A percentile compares a stretch with the other conserved stretches of the same genome.
Evolutionary conservation across 37 sponge, comb jelly and placozoan genomes (phyloP).

Genomic region (Beroe forskalii): DNA sequence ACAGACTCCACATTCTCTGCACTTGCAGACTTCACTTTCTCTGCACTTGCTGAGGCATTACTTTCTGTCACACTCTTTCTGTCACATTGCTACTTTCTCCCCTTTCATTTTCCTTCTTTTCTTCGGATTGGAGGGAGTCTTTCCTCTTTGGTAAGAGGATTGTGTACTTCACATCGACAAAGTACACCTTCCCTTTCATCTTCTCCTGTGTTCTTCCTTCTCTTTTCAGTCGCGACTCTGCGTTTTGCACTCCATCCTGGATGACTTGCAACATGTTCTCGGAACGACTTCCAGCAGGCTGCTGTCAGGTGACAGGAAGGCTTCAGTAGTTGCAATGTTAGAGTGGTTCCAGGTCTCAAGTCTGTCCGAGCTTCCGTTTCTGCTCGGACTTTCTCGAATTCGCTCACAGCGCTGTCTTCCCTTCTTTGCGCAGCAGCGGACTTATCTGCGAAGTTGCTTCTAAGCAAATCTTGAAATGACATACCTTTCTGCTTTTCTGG

Average conservation of each 20-base stretch:
- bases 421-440: neutral
- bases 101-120: too few relatives aligned
- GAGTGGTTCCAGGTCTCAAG: neutral
- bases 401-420: neutral
- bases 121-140: too few relatives aligned
- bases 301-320: slow-evolving; percentile 17
- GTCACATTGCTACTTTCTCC: too few relatives aligned
- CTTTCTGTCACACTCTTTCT: too few relatives aligned
- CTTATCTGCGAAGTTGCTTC: too few relatives aligned
- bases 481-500: too few relatives aligned
- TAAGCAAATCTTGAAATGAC: too few relatives aligned
- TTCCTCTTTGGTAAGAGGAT: too few relatives aligned
- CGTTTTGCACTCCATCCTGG: neutral
- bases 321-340: neutral
- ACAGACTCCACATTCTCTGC: too few relatives aligned
- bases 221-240: neutral
- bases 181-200: slow-evolving; percentile 15
- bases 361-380: neutral
- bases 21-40: too few relatives aligned
- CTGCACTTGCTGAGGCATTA: too few relatives aligned
- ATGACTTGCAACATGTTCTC: neutral
- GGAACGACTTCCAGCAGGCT: slow-evolving; percentile 10
- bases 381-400: neutral
- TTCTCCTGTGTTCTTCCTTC: neutral
- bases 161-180: slow-evolving; percentile 6